Base-by-base conservation (phyloP, 2,888 invertebrate genomes). In the Eupithecia subfuscata region DNA sequence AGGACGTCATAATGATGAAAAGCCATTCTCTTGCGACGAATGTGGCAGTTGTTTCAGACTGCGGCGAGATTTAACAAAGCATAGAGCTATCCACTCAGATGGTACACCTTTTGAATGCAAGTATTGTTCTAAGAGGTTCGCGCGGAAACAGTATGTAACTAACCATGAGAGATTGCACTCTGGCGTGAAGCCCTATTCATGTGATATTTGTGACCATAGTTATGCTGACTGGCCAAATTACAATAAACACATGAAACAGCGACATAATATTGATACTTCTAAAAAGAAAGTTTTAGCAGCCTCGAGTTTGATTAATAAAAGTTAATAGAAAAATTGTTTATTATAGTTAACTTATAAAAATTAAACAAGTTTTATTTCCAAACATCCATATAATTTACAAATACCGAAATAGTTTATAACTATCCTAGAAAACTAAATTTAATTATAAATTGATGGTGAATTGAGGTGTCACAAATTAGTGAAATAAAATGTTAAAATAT, bases 171-270 rank as follows among this genome's bases (percentile, higher is more conserved):
- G 96, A 34, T 96, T 96, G 81, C 97, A 97, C 82, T 96, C 96
- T 0, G 96, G 95, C 0, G 96, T 96, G 70, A 95, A 96, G 69
- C 97, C 97, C 0, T 97, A 97, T 85, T 96, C 96, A 0, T 97
- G 97, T 82, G 84, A 95, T 18, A 95, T 96, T 76, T 97, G 97
- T 84, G 95, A 96, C 82, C 82, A 87, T 18, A 87, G 96, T 82
- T 97, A 97, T 82, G 96, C 97, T 0, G 97, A 97, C 87, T 97
- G 97, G 97, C 96, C 97, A 0, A 97, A 97, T 90, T 97, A 96
- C 83, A 97, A 97, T 84, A 97, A 97, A 83, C 97, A 97, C 84
- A 97, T 97, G 96, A 97, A 97, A 88, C 92, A 96, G 25, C 92
- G 96, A 40, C 97, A 97, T 82, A 96, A 96, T 37, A 63, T 63